Evolutionary conservation across 1,140 invertebrate genomes (phyloP), one percentile per base, ranked within the genome.

Genomic region (Rhopalosiphum padi): DNA sequence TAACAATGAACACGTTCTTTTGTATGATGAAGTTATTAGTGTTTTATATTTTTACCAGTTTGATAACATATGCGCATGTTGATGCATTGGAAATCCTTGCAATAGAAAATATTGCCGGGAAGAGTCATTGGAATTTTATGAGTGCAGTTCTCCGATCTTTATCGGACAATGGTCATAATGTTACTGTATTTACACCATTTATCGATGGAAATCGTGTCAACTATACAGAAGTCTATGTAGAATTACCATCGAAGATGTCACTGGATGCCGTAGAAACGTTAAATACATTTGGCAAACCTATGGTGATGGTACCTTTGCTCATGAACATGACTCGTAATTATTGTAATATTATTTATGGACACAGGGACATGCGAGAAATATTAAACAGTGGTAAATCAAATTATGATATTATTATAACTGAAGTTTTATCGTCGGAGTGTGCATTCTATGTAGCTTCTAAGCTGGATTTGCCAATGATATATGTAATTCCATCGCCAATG

Each of bases 91-190:
- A 68, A 68, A 68, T 68, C 9, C 94, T 95, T 43, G 94, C 94
- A 25, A 53, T 95, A 22, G 94, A 94, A 83, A 94, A 94, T 8
- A 88, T 94, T 25, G 83, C 93, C 0, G 94, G 94, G 4, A 94
- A 94, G 93, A 95, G 95, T 90, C 95, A 95, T 93, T 95, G 94
- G 90, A 93, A 94, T 46, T 96, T 0, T 96, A 95, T 37, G 95
- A 95, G 82, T 1, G 35, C 37, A 7, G 11, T 68, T 68, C 60
- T 68, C 60, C 60, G 9, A 68, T n/a, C 60, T 68, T 68, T 68
- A 9, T 11, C 30, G 60, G 60, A 68, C 60, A n/a, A 4, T 2
- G 60, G 60, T 15, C 60, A 68, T 68, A 68, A 68, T 68, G 60
- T 68, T 30, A 30, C 60, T 9, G 60, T 68, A 68, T 68, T 30